phyloP scores from a whole-genome alignment of 2,113 vertebrate genomes.

The Forbesichthys agassizii region DNA sequence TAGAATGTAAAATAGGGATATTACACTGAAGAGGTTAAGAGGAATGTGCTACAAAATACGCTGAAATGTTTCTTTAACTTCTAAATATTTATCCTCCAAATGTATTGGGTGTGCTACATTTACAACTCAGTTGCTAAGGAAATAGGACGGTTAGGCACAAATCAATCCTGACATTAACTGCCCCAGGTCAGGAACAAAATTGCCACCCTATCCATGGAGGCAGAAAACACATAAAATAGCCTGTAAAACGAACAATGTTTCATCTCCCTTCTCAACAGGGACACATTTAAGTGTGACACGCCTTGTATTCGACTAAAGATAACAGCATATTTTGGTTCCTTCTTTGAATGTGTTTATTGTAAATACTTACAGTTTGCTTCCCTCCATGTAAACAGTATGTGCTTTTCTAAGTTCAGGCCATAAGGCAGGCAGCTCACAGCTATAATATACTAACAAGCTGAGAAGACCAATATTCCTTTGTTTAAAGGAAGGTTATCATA shows the following conservation, averaged over 20 bases:
- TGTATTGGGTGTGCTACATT: slow-evolving; percentile 29
- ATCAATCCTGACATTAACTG: slow-evolving; percentile 43
- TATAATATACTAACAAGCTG: background rate
- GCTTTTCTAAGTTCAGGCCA: background rate
- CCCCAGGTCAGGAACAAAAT: slow-evolving; percentile 44
- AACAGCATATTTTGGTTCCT: slow-evolving; percentile 23
- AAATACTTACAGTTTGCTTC: slow-evolving; percentile 17
- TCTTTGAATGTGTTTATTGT: slow-evolving; percentile 9
- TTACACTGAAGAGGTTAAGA: background rate
- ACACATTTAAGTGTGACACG: slow-evolving; percentile 11
- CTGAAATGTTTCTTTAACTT: background rate
- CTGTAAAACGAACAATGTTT: slow-evolving; percentile 40
- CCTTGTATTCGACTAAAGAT: slow-evolving; percentile 22
- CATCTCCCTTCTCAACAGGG: slow-evolving; percentile 31
- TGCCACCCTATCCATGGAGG: slow-evolving; percentile 35
- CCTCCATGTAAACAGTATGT: background rate
- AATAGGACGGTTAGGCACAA: slow-evolving; percentile 43
- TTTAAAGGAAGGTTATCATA: background rate
- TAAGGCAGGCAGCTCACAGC: too few species aligned
- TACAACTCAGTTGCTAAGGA: slow-evolving; percentile 47
- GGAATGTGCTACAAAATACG: background rate
- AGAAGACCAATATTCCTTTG: background rate
- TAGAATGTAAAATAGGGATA: background rate
- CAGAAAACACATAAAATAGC: slow-evolving; percentile 45
- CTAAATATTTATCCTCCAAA: slow-evolving; percentile 23